These are phyloP conservation scores for Coelinius sp. DNA, from an alignment of 2,888 invertebrate species.

Conservation along the genomic window DNA sequence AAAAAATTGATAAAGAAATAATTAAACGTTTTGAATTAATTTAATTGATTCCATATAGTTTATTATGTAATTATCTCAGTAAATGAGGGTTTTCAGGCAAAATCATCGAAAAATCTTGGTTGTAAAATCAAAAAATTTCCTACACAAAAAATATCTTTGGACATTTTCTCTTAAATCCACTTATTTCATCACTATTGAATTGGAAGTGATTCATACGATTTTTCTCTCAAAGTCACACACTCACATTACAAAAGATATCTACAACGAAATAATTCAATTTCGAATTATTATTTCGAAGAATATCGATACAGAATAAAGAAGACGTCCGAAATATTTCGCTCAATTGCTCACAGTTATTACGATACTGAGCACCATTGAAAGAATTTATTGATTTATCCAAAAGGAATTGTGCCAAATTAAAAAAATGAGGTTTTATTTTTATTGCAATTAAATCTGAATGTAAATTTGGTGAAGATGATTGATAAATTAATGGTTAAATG, in stretches of 20 bases:
- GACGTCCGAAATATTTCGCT: constrained; percentile 15
- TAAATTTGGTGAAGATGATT: neutral
- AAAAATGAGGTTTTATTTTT: neutral
- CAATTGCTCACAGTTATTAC: constrained; percentile 21
- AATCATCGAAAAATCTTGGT: no score
- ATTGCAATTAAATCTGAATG: neutral
- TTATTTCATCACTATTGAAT: no score
- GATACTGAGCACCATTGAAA: neutral
- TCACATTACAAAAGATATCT: constrained; percentile 30
- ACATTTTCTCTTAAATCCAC: no score
- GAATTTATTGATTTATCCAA: neutral
- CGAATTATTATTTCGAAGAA: neutral
- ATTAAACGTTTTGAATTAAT: no score
- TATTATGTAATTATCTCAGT: no score
- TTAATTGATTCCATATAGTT: no score
- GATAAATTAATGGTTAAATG: neutral
- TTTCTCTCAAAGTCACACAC: neutral
- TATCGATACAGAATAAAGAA: neutral
- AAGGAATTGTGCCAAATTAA: constrained; percentile 31
- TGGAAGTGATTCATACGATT: no score
- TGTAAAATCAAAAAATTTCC: no score
- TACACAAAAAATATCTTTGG: no score
- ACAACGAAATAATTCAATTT: constrained; percentile 24
- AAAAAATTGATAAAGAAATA: no score
- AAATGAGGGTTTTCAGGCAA: no score